Base-by-base conservation (phyloP, 2,888 invertebrate species). In the Morpho helenor region DNA sequence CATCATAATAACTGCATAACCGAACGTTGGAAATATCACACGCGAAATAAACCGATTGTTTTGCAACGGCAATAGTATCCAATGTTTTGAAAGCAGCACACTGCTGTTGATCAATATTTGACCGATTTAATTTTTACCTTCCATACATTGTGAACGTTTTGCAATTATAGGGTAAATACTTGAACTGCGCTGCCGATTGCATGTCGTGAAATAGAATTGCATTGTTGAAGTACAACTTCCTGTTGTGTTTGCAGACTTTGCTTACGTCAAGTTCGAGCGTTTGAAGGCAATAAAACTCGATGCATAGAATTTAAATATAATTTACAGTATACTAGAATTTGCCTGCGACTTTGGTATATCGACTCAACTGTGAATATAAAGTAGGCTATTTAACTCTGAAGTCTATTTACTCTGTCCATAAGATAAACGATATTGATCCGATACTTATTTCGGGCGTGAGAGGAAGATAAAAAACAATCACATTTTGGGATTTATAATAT, bases 71-170 rank as follows among this genome's bases (percentile, higher is more conserved):
- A 55, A 62, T 57, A 52, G 51, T 57, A 57, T 55, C 50, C 55
- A 53, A 44, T 53, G 54, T 64, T 62, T 31, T 48, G 48, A 60
- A 60, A 60, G 56, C 49, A 52, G 8, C 54, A 54, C 59, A 56
- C 58, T 54, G 54, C 49, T 46, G 45, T 60, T 57, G 62, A 62
- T 62, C 56, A 56, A 56, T 45, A 53, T 51, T 41, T 53, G 56
- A 59, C 55, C 55, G 61, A 61, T 52, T 59, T 54, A 56, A 59
- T 62, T 62, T 57, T 59, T 54, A 31, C 59, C 51, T 59, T 56
- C 42, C 48, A 53, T 56, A 55, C 52, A 54, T 53, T 57, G 52
- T 54, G 22, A 23, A 55, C 8, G 22, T 56, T 53, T 52, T 53
- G 56, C 56, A 59, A 59, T 50, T 10, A 41, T 44, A 50, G 56